Percentiles rank a stretch among this genome's conserved stretches.
phyloP scores from a whole-genome alignment of 2,113 vertebrate genomes.

The Pseudonaja textilis region DNA sequence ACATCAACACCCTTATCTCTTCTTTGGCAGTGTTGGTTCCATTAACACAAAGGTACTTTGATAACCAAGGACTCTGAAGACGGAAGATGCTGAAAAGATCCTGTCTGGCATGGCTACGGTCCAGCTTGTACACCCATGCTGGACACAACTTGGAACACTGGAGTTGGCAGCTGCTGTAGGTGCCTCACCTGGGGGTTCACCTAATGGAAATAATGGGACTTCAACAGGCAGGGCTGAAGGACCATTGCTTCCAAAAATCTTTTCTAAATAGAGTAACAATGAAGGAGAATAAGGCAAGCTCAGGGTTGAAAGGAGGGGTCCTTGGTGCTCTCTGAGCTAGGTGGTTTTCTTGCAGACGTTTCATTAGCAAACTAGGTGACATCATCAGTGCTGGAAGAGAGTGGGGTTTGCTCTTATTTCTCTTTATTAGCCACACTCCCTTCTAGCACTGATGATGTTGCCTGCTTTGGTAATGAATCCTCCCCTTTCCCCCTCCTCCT shows the following conservation, averaged over 20 bases:
- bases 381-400: background rate
- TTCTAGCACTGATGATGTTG: background rate
- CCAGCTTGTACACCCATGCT: background rate
- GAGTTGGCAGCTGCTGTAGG: background rate
- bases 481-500: too few species aligned
- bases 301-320: background rate
- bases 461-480: background rate
- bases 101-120: background rate
- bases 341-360: background rate
- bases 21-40: background rate
- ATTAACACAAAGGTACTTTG: background rate
- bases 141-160: background rate
- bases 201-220: background rate
- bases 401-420: too few species aligned
- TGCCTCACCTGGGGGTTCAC: background rate
- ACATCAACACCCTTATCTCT: background rate
- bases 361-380: background rate
- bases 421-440: too few species aligned
- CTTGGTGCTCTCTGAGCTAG: too few species aligned
- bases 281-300: background rate
- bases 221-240: background rate
- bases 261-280: background rate
- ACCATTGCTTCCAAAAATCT: background rate
- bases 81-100: background rate
- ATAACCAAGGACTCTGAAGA: background rate